Evolutionary conservation across 1,140 invertebrate species (phyloP).

Genomic region (Antheraea mylitta): DNA sequence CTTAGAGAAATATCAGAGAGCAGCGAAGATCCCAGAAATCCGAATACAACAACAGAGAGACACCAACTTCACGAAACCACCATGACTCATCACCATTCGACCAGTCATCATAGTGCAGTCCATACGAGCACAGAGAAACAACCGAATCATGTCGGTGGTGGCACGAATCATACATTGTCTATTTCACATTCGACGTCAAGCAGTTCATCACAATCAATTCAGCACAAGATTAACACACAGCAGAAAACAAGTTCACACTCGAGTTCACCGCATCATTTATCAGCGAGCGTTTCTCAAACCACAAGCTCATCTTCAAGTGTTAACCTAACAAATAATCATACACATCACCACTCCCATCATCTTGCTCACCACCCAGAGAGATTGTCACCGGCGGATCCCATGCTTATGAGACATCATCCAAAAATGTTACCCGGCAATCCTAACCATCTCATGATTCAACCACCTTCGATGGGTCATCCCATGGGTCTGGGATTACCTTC

Average conservation of each 20-base stretch:
- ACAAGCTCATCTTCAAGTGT: slow-evolving; percentile 74
- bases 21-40: slow-evolving; percentile 71
- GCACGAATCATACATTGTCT: slow-evolving; percentile 80
- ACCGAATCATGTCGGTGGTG: slow-evolving; percentile 76
- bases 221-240: slow-evolving; percentile 80
- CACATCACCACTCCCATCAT: slow-evolving; percentile 80
- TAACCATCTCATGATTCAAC: slow-evolving; percentile 83
- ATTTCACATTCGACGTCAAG: slow-evolving; percentile 83
- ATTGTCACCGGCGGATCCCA: slow-evolving; percentile 76
- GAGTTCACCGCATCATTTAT: slow-evolving; percentile 78
- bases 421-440: slow-evolving; percentile 80
- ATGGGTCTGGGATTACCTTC: slow-evolving; percentile 78
- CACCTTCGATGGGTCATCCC: slow-evolving; percentile 79
- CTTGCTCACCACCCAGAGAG: slow-evolving; percentile 78
- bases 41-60: slow-evolving; percentile 72
- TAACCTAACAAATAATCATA: slow-evolving; percentile 73
- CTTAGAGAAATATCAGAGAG: slow-evolving; percentile 80
- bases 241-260: slow-evolving; percentile 75
- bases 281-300: slow-evolving; percentile 76
- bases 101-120: slow-evolving; percentile 82
- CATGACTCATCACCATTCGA: slow-evolving; percentile 82
- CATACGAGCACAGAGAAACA: slow-evolving; percentile 82
- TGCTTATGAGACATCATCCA: slow-evolving; percentile 77
- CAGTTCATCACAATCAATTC: slow-evolving; percentile 81
- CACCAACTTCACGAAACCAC: slow-evolving; percentile 81